A percentile compares a stretch with the other conserved stretches of the same genome.
Conservation (phyloP, 1,140 invertebrate genomes). For the Anagrus nilaparvatae region DNA sequence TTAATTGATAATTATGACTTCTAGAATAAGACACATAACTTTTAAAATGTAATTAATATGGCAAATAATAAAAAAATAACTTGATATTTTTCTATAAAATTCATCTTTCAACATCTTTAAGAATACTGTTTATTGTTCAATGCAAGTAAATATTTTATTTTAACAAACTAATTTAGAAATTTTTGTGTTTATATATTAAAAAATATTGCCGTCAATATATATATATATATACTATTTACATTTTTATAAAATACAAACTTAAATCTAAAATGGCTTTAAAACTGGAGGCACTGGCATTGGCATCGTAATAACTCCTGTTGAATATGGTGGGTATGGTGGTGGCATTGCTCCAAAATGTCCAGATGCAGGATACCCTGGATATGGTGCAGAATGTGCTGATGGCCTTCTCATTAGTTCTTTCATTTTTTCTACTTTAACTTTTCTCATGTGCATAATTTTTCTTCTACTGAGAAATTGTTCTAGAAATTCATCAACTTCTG, state of each 20-base stretch:
- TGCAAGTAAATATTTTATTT: too few species aligned
- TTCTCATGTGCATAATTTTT: constrained; percentile 66
- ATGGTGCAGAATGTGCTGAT: constrained; percentile 26
- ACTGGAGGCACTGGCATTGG: constrained; percentile 42
- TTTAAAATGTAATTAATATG: too few species aligned
- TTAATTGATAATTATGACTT: too few species aligned
- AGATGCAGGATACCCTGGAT: constrained; percentile 27
- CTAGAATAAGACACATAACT: too few species aligned
- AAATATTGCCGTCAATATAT: too few species aligned
- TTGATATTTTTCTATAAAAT: too few species aligned
- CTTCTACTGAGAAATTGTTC: constrained; percentile 63
- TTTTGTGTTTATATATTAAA: too few species aligned
- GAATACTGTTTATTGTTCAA: too few species aligned
- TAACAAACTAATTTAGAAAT: neutral
- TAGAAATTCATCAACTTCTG: constrained; percentile 68
- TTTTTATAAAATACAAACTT: constrained; percentile 6
- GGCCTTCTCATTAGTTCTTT: constrained; percentile 55
- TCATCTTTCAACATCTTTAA: too few species aligned
- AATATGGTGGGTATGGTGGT: constrained; percentile 46
- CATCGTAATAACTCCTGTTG: constrained; percentile 43
- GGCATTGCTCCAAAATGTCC: constrained; percentile 31
- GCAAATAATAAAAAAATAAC: too few species aligned
- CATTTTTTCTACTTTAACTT: constrained; percentile 82
- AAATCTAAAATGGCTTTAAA: constrained; percentile 26
- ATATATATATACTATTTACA: neutral